Base-by-base conservation (phyloP, 30 jellyfish, hydroid and myxozoan genomes). In the Turritopsis rubra region DNA sequence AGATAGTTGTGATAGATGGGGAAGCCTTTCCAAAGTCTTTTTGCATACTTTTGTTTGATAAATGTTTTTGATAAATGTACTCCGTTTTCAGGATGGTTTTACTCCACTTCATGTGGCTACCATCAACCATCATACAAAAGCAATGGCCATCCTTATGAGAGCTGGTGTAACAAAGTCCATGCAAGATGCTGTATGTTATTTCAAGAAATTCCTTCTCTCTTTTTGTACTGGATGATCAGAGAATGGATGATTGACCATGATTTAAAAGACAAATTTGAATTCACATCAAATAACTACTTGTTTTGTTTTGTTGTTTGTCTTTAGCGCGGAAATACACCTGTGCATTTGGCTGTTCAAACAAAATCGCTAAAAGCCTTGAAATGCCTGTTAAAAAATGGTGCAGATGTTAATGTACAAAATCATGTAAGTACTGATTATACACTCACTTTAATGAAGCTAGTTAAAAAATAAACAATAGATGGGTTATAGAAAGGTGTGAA, bases 81-180 rank as follows among this genome's bases (percentile, higher is more conserved):
- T n/a, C 18, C 72, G 26, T 74, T 18, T 52, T 29, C 28, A 82
- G 88, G 88, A 82, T 83, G 97, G 96, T 60, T 91, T 88, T 8
- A 91, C 97, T 20, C 97, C 97, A 27, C 83, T 91, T 30, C 97
- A 91, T 81, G 88, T 86, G 53, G 96, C 97, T 1, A 89, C 96
- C 5, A 89, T 84, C 71, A 91, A 91, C 70, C 90, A 88, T 25
- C 96, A 91, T 53, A 73, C 88, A 52, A 87, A 87, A 65, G 81
- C 96, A 54, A 91, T 88, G 52, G 54, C 86, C 65, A 79, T 76
- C 9, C 75, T 91, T 0, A 79, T 91, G 71, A 87, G 79, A 81
- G 90, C 96, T 65, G 97, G 96, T 7, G 95, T 86, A 8, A 88
- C 84, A 21, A 90, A 82, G 76, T 65, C 86, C 52, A 79, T 81